Conservation (phyloP, 2,888 invertebrate genomes). For the Diogma glabrata region DNA sequence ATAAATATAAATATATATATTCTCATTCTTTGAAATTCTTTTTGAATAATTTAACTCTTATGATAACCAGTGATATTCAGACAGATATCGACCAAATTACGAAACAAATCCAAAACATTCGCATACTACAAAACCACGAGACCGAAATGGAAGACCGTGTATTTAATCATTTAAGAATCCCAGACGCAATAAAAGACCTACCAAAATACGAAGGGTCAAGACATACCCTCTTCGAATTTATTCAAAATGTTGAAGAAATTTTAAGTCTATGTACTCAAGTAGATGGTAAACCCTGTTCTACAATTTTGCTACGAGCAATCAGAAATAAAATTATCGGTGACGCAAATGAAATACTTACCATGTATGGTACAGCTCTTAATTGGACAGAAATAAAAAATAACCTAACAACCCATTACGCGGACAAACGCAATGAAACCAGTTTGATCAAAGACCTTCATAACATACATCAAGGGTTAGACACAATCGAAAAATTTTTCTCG, state of each 20-base stretch:
- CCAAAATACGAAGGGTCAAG: conserved; percentile 16
- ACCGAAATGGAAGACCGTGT: no score
- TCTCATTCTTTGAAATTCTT: no score
- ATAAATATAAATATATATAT: no score
- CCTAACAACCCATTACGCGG: conserved; percentile 17
- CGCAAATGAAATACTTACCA: conserved; percentile 17
- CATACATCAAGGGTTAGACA: conserved; percentile 14
- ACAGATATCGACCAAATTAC: no score
- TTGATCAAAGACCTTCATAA: conserved; percentile 18
- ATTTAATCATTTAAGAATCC: conserved; percentile 15
- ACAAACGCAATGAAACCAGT: conserved; percentile 18
- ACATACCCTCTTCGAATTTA: conserved; percentile 14
- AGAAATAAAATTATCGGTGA: no score
- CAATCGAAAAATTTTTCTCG: no score
- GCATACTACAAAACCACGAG: no score
- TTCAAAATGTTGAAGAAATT: conserved; percentile 18
- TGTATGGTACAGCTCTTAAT: conserved; percentile 17
- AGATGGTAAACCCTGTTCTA: conserved; percentile 13
- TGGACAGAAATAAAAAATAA: conserved; percentile 18
- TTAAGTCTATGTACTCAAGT: conserved; percentile 7
- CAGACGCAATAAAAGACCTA: conserved; percentile 19
- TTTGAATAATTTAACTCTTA: no score
- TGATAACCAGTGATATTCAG: no score
- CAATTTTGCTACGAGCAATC: neutral
- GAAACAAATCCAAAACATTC: no score